Conservation (phyloP, 2,888 invertebrate genomes). For the Lochmaea crataegi region DNA sequence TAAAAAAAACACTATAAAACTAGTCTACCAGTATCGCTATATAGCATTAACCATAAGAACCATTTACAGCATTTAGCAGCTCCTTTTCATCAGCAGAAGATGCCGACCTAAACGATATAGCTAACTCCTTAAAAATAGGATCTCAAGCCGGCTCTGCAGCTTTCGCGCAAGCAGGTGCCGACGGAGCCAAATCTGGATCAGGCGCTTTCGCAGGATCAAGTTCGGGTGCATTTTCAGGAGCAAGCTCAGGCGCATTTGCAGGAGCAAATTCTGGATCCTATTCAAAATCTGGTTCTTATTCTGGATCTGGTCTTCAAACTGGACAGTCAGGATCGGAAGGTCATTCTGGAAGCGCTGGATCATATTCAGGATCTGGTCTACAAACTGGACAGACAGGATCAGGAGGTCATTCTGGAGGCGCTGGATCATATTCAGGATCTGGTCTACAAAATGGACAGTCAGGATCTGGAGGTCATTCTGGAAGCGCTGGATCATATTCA, state of each 20-base stretch:
- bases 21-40: no score
- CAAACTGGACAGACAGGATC: slow-evolving; percentile 7
- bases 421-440: slow-evolving; percentile 26
- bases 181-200: slow-evolving; percentile 33
- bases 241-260: slow-evolving; percentile 22
- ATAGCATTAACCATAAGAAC: no score
- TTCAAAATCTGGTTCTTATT: slow-evolving; percentile 8
- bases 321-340: background rate
- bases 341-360: slow-evolving; percentile 14
- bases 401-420: background rate
- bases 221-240: slow-evolving; percentile 23
- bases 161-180: slow-evolving; percentile 25
- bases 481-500: slow-evolving; percentile 6
- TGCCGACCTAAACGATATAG: slow-evolving; percentile 22
- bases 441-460: slow-evolving; percentile 16
- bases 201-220: slow-evolving; percentile 39
- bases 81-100: slow-evolving; percentile 38
- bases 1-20: no score
- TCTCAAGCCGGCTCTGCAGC: slow-evolving; percentile 27
- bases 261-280: slow-evolving; percentile 20
- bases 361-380: slow-evolving; percentile 26
- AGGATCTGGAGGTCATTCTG: background rate
- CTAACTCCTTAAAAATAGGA: slow-evolving; percentile 28
- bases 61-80: slow-evolving; percentile 47
- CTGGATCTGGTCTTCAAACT: background rate